Evolutionary conservation across 2,113 vertebrate genomes (phyloP).

Genomic region (Chaetura pelagica): DNA sequence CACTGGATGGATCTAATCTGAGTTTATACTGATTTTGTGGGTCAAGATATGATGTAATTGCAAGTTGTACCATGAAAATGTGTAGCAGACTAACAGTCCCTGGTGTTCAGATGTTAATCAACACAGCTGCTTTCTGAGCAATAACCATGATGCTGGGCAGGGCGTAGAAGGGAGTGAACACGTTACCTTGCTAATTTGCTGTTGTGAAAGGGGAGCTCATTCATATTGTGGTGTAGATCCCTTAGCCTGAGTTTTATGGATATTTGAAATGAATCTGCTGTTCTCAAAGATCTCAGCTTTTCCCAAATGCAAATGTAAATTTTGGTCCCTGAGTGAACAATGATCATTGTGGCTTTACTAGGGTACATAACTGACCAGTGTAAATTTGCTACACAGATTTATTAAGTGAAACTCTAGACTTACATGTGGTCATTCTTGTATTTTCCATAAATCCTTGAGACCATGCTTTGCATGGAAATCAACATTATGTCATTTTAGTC

Average conservation of each 20-base stretch:
- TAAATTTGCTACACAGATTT: slow-evolving; percentile 8
- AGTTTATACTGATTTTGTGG: neutral
- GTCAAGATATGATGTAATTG: neutral
- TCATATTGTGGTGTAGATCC: neutral
- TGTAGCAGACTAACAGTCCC: neutral
- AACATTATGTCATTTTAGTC: slow-evolving; percentile 40
- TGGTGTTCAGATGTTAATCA: neutral
- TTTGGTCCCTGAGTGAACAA: neutral
- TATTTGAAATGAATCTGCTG: neutral
- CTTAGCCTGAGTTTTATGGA: neutral
- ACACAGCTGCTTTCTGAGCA: neutral
- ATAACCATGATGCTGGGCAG: neutral
- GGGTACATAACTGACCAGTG: neutral
- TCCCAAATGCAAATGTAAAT: neutral
- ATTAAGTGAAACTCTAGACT: slow-evolving; percentile 19
- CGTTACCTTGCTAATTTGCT: neutral
- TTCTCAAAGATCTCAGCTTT: neutral
- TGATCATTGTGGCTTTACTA: neutral
- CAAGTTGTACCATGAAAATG: neutral
- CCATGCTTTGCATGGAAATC: slow-evolving; percentile 29
- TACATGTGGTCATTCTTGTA: slow-evolving; percentile 6
- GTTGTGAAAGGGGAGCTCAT: neutral
- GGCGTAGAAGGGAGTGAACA: accelerated
- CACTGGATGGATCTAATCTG: neutral
- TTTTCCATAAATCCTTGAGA: slow-evolving; percentile 41